A percentile compares a stretch with the other conserved stretches of the same genome.
Conservation (phyloP, 2,113 vertebrate genomes). For the Takifugu flavidus region DNA sequence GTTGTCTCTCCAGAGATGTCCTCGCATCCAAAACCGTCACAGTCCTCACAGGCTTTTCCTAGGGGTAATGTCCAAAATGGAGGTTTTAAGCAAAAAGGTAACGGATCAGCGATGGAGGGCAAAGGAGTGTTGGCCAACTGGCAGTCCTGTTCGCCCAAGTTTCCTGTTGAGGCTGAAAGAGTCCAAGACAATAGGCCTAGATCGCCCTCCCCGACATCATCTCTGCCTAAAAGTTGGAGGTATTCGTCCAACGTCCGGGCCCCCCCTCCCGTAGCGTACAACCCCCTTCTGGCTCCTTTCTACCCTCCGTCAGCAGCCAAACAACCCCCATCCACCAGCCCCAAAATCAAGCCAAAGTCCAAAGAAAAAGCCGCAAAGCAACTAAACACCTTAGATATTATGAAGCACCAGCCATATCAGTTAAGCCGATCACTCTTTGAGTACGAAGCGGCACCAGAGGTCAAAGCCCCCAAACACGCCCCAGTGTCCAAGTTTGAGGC, state of each 20-base stretch:
- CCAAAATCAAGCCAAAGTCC: conserved; percentile 62
- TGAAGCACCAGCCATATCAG: conserved; percentile 96
- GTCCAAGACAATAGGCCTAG: conserved; percentile 82
- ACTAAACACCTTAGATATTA: conserved; percentile 88
- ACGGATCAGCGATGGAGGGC: conserved; percentile 80
- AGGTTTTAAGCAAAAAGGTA: conserved; percentile 61
- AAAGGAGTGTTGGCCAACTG: conserved; percentile 92
- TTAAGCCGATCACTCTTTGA: conserved; percentile 89
- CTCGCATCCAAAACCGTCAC: conserved; percentile 59
- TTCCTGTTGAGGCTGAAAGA: conserved; percentile 86
- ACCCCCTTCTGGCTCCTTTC: conserved; percentile 87
- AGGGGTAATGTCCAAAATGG: conserved; percentile 45
- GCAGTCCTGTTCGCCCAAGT: conserved; percentile 95
- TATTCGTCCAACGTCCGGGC: conserved; percentile 96
- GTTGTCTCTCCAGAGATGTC: conserved; percentile 67
- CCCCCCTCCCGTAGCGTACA: conserved; percentile 90
- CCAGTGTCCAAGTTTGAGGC: conserved; percentile 56
- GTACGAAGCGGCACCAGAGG: conserved; percentile 78
- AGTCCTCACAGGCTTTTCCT: conserved; percentile 65
- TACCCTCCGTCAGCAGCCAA: conserved; percentile 84
- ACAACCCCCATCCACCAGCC: conserved; percentile 68
- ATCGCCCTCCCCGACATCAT: conserved; percentile 84
- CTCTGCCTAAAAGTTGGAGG: conserved; percentile 90
- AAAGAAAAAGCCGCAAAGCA: conserved; percentile 81
- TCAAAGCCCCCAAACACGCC: conserved; percentile 69